Conservation (phyloP, 2,113 vertebrate genomes). For the Tragelaphus buxtoni region DNA sequence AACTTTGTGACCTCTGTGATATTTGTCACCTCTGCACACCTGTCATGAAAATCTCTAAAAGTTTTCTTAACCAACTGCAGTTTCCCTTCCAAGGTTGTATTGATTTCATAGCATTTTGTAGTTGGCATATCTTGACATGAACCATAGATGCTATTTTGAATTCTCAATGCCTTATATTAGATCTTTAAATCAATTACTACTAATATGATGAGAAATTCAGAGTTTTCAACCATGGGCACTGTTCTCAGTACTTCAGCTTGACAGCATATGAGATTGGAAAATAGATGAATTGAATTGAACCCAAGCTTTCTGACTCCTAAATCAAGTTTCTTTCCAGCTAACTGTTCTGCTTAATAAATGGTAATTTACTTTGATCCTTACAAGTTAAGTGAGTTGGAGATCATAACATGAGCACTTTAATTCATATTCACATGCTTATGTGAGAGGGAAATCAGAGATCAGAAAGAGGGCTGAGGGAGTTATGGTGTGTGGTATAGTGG, state of each 20-base stretch:
- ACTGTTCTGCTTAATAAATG: constrained; percentile 46
- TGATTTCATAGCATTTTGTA: constrained; percentile 47
- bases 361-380: constrained; percentile 53
- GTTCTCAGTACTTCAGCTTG: constrained; percentile 38
- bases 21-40: not conserved
- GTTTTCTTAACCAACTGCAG: not conserved
- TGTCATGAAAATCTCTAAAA: not conserved
- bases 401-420: not conserved
- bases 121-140: constrained; percentile 29
- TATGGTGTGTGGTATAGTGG: not conserved
- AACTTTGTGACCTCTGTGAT: not conserved
- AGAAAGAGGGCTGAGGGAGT: not conserved
- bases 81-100: not conserved
- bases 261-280: constrained; percentile 52
- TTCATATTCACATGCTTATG: not conserved
- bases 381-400: constrained; percentile 44
- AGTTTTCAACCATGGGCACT: constrained; percentile 37
- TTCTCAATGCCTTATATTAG: constrained; percentile 56
- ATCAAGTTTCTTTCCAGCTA: constrained; percentile 49
- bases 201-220: constrained; percentile 63
- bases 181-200: constrained; percentile 64
- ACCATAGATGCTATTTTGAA: constrained; percentile 40
- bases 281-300: constrained; percentile 52
- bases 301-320: constrained; percentile 48
- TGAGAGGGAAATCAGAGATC: not conserved